phyloP scores from a whole-genome alignment of 2,113 vertebrate species.

The Chionis minor region DNA sequence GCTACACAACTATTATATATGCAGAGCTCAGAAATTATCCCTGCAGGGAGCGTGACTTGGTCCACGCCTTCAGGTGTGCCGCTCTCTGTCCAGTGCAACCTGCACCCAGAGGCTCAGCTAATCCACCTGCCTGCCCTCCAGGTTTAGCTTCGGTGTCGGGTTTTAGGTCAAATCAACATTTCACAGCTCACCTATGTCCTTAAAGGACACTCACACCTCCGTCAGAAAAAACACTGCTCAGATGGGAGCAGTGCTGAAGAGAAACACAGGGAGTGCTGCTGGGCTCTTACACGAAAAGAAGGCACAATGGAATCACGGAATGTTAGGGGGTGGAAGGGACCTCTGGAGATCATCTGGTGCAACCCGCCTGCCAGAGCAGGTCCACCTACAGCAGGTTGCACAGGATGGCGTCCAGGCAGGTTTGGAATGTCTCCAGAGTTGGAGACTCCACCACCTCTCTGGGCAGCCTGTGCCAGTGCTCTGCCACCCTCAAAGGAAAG shows the following conservation, averaged over 20 bases:
- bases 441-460: too few relatives aligned
- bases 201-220: not conserved
- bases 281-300: not conserved
- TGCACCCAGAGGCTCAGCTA: not conserved
- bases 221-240: not conserved
- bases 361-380: too few relatives aligned
- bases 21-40: not conserved
- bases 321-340: too few relatives aligned
- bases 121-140: not conserved
- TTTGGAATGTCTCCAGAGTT: too few relatives aligned
- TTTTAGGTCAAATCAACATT: not conserved
- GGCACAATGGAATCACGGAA: not conserved
- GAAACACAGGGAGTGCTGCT: not conserved
- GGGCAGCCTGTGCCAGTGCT: too few relatives aligned
- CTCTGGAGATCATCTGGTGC: too few relatives aligned
- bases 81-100: too few relatives aligned
- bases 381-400: too few relatives aligned
- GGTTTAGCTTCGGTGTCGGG: not conserved
- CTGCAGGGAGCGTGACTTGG: not conserved
- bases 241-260: not conserved
- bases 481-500: too few relatives aligned
- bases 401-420: too few relatives aligned
- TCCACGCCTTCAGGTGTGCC: not conserved
- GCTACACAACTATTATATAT: slow-evolving; percentile 46
- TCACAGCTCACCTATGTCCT: accelerated